Conservation (phyloP, 1,140 invertebrate genomes). For the Whitmania pigra region DNA sequence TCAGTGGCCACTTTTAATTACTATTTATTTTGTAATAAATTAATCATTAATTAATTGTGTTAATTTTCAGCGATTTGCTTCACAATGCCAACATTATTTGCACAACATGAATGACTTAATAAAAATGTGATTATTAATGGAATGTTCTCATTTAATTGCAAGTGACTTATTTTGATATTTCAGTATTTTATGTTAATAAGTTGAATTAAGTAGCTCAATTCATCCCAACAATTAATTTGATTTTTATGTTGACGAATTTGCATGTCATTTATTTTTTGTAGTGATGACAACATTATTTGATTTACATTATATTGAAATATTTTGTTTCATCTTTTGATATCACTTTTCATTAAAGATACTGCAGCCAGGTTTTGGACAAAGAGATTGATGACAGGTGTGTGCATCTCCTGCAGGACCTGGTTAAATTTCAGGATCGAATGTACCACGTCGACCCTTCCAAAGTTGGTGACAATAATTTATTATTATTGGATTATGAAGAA, state of each 20-base stretch:
- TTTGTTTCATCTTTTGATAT: neutral
- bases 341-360: conserved; percentile 36
- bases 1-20: no score
- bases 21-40: no score
- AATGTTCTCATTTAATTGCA: no score
- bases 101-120: no score
- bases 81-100: no score
- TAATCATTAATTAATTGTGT: no score
- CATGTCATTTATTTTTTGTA: neutral
- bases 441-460: conserved; percentile 51
- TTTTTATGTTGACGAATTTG: neutral
- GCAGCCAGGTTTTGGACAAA: conserved; percentile 41
- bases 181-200: no score
- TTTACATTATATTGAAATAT: neutral
- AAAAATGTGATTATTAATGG: no score
- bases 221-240: neutral
- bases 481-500: neutral
- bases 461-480: conserved; percentile 32
- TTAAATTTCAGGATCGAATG: conserved; percentile 50
- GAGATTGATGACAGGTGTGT: conserved; percentile 41
- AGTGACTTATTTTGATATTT: no score
- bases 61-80: no score
- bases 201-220: no score
- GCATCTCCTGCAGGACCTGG: conserved; percentile 46
- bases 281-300: neutral